These are phyloP conservation scores for Xenopus tropicalis DNA, from an alignment of 2,113 vertebrate species.

Conservation along the genomic window DNA sequence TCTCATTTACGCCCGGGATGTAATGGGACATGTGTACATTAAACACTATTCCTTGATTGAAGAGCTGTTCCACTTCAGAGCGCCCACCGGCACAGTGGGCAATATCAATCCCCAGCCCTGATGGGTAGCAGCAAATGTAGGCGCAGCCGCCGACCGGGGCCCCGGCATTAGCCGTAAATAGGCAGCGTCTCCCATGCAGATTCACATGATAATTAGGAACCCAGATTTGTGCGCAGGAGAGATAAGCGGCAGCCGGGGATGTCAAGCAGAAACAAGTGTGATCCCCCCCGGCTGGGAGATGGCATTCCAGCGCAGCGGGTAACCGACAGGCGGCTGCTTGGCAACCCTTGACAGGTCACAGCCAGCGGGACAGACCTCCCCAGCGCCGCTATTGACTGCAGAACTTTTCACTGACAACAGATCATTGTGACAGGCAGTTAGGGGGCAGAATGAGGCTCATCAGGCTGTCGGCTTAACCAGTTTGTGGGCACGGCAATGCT, in stretches of 20 bases:
- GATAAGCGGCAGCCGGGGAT: not conserved
- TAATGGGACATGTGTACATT: not conserved
- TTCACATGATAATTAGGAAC: slow-evolving; percentile 19
- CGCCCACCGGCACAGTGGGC: not conserved
- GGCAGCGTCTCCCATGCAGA: slow-evolving; percentile 12
- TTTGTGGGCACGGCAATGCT: not conserved
- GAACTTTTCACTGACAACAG: not conserved
- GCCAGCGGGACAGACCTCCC: not conserved
- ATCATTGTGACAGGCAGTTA: not conserved
- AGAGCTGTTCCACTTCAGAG: not conserved
- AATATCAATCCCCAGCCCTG: not conserved
- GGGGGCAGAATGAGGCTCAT: not conserved
- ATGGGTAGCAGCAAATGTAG: not conserved
- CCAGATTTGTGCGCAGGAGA: not conserved
- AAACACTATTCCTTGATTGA: not conserved
- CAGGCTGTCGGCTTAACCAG: not conserved
- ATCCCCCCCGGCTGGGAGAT: not conserved
- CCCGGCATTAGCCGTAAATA: not conserved
- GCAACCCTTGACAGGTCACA: slow-evolving; percentile 6
- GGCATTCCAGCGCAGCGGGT: slow-evolving; percentile 8
- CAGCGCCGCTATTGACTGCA: not conserved
- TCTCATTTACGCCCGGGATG: not conserved
- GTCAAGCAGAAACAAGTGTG: not conserved
- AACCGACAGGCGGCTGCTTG: not conserved
- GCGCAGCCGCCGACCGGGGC: not conserved